A percentile compares a stretch with the other conserved stretches of the same genome.
phyloP scores from a whole-genome alignment of 2,888 invertebrate genomes.

The Periphyllus acericola region DNA sequence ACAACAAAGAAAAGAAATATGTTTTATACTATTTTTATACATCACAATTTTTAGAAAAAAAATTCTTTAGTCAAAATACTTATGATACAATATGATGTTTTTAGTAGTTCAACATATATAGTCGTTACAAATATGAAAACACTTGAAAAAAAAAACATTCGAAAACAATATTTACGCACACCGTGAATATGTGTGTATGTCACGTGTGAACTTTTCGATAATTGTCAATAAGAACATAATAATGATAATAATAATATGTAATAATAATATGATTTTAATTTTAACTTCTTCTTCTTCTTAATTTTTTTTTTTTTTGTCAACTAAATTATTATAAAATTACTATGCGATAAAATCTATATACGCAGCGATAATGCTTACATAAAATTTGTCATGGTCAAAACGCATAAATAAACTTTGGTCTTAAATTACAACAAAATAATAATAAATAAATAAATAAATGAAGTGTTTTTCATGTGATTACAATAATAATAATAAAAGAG shows the following conservation, averaged over 20 bases:
- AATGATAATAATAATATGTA: no score
- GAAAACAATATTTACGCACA: slow-evolving; percentile 12
- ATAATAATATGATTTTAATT: not conserved
- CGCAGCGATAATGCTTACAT: slow-evolving; percentile 34
- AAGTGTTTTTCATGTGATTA: slow-evolving; percentile 1
- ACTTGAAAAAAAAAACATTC: not conserved
- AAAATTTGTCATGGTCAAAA: slow-evolving; percentile 60
- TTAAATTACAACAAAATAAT: slow-evolving; percentile 60
- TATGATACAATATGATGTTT: slow-evolving; percentile 16
- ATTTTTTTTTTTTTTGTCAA: not conserved
- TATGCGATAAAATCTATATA: slow-evolving; percentile 19
- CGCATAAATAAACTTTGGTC: slow-evolving; percentile 61
- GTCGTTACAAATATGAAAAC: slow-evolving; percentile 27
- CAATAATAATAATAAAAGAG: not conserved
- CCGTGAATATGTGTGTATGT: not conserved
- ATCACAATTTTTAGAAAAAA: slow-evolving; percentile 53
- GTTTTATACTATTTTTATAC: slow-evolving; percentile 58
- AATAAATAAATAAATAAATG: slow-evolving; percentile 48
- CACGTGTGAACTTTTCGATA: slow-evolving; percentile 9
- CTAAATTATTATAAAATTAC: slow-evolving; percentile 53
- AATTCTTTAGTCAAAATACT: slow-evolving; percentile 46
- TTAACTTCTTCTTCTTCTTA: not conserved
- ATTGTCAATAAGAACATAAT: not conserved
- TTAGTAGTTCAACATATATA: not conserved
- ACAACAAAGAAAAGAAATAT: slow-evolving; percentile 61